Base-by-base conservation (phyloP, 2,888 invertebrate genomes). In the Conistra vaccinii region DNA sequence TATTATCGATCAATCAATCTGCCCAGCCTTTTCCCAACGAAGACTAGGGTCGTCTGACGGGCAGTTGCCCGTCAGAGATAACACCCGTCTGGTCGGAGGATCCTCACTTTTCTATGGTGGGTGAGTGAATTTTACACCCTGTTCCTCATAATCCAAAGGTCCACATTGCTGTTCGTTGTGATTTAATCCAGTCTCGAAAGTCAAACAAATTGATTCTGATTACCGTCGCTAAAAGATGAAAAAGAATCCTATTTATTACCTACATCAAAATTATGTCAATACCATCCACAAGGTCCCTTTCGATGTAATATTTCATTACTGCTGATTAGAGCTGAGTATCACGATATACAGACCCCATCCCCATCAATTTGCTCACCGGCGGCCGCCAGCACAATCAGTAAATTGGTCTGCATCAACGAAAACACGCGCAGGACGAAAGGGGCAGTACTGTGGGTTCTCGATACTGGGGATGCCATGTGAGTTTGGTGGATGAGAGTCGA, bases 321-420 rank as follows among this genome's bases (percentile, higher is more conserved):
- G 57, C 86, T 89, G 91, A 93, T 93, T 92, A 89, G 88, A 89
- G 83, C 85, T 84, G 87, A 85, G 87, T 91, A 92, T 91, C 91
- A 91, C 90, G 89, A 84, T 87, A 86, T 84, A 86, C 57, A 23
- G 70, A 20, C 66, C 70, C 69, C 61, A 55, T 74, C 81, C 89
- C 89, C 90, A 88, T 88, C 88, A 91, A 91, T 92, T 91, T 91
- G 90, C 89, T 88, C 87, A 67, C n/a, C 69, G 73, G 48, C 75
- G 60, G 68, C 76, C 69, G 83, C 82, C 73, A 67, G 81, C 68
- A 91, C 93, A 93, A 94, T 95, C 94, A 94, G 93, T 93, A 94
- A 94, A 94, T 95, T 94, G 93, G 92, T 90, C 74, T 84, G 90
- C 90, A 91, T 91, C 91, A 93, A 92, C 91, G 90, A 87, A 91